phyloP scores from a whole-genome alignment of 2,888 invertebrate genomes.

The Panorpa germanica region DNA sequence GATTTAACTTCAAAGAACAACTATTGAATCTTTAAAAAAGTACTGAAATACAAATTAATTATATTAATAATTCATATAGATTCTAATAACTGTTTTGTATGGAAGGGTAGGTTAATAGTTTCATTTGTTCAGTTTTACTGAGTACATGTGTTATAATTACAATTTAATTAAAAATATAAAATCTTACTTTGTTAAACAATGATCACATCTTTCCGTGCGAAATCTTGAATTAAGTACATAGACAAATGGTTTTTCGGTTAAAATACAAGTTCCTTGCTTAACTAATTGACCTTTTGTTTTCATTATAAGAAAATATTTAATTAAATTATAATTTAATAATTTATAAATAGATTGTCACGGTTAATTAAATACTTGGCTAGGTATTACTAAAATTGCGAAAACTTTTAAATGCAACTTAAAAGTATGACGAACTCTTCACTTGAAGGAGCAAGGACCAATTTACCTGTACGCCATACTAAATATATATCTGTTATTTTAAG shows the following conservation, averaged over 20 bases:
- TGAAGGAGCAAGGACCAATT: too few species aligned
- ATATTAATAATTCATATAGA: too few species aligned
- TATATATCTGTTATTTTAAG: too few species aligned
- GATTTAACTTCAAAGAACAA: too few species aligned
- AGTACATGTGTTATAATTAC: not conserved
- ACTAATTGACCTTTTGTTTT: conserved; percentile 26
- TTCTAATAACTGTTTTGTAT: conserved; percentile 2
- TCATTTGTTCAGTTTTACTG: not conserved
- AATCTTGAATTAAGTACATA: conserved; percentile 51
- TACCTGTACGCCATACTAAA: too few species aligned
- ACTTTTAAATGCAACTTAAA: too few species aligned
- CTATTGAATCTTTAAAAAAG: conserved; percentile 1
- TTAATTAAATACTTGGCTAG: too few species aligned
- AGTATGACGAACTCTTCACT: too few species aligned
- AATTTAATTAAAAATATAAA: conserved; percentile 7
- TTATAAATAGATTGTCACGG: too few species aligned
- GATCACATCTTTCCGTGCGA: conserved; percentile 52
- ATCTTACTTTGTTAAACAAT: conserved; percentile 52
- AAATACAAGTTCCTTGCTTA: conserved; percentile 43
- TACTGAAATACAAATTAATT: conserved; percentile 1
- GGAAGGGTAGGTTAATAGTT: not conserved
- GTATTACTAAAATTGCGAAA: too few species aligned
- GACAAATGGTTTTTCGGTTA: conserved; percentile 57
- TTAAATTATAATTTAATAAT: not conserved
- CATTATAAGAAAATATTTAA: conserved; percentile 13